These are phyloP conservation scores for Ophioninae sp. DNA, from an alignment of 2,888 invertebrate genomes.

Conservation along the genomic window DNA sequence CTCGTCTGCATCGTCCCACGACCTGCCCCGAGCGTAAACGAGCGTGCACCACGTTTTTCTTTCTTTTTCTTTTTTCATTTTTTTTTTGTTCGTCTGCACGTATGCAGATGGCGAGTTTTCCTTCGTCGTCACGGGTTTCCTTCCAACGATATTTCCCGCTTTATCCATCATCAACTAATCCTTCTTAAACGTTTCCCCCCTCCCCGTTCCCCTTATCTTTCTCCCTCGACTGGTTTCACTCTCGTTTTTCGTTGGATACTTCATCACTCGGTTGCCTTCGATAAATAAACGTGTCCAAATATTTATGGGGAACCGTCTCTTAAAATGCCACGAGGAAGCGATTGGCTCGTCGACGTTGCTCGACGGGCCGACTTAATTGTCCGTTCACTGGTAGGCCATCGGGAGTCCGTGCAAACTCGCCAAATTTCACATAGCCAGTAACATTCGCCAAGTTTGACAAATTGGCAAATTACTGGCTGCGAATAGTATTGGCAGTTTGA, in stretches of 20 bases:
- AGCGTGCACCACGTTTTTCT: constrained; percentile 24
- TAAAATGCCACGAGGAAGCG: constrained; percentile 4
- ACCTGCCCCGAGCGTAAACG: constrained; percentile 35
- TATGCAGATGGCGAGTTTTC: neutral
- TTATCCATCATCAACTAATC: constrained; percentile 28
- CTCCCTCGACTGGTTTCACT: neutral
- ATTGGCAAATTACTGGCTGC: too few relatives aligned
- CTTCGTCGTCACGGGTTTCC: constrained; percentile 34
- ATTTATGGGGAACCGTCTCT: constrained; percentile 47
- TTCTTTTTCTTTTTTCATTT: neutral
- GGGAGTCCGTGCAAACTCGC: too few relatives aligned
- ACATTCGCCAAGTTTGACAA: too few relatives aligned
- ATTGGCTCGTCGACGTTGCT: constrained; percentile 25
- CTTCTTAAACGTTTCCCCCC: constrained; percentile 24
- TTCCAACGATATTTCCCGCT: constrained; percentile 30
- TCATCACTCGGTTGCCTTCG: constrained; percentile 30
- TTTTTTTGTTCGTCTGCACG: neutral
- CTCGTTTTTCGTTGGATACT: neutral
- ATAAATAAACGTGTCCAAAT: constrained; percentile 55
- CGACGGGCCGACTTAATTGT: neutral
- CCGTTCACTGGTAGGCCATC: neutral
- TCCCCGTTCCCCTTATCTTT: constrained; percentile 8
- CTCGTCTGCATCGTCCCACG: constrained; percentile 53
- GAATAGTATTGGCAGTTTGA: constrained; percentile 8
- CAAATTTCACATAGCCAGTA: too few relatives aligned